These are phyloP conservation scores for Rhea americana DNA, from an alignment of 2,113 vertebrate genomes.

Conservation along the genomic window DNA sequence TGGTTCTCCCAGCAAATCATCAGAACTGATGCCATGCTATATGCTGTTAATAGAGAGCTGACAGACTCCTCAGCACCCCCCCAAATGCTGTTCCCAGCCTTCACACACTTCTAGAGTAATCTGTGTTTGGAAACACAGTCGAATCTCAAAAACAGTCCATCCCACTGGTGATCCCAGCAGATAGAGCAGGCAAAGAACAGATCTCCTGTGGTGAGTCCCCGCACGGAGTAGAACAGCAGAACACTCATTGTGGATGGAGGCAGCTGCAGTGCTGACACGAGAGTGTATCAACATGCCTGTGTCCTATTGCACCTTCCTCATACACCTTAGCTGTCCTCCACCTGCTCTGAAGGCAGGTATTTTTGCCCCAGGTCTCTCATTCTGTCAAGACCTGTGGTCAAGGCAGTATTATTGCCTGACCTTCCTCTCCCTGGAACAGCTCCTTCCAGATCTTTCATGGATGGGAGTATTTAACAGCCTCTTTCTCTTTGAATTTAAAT, in stretches of 20 bases:
- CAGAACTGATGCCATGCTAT: background rate
- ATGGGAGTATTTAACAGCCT: background rate
- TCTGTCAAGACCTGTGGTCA: background rate
- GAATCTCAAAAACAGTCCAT: background rate
- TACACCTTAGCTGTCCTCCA: background rate
- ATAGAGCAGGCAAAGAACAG: background rate
- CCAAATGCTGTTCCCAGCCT: background rate
- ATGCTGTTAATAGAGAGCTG: background rate
- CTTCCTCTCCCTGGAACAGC: too few species aligned
- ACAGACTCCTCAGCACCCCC: background rate
- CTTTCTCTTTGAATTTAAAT: background rate
- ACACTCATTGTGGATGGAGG: background rate
- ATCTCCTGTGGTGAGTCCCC: background rate
- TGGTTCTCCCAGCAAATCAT: background rate
- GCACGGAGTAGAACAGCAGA: too few species aligned
- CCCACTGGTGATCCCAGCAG: background rate
- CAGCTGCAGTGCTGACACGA: too few species aligned
- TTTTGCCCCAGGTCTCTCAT: background rate
- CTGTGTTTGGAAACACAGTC: background rate
- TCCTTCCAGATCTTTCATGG: background rate
- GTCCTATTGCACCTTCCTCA: fast-evolving
- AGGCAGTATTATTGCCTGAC: background rate
- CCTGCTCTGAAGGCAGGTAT: background rate
- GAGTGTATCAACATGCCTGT: background rate
- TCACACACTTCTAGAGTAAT: background rate